Percentiles rank a stretch among this genome's conserved stretches.
Evolutionary conservation across 2,888 invertebrate species (phyloP).

Genomic region (Perithous albicinctus): DNA sequence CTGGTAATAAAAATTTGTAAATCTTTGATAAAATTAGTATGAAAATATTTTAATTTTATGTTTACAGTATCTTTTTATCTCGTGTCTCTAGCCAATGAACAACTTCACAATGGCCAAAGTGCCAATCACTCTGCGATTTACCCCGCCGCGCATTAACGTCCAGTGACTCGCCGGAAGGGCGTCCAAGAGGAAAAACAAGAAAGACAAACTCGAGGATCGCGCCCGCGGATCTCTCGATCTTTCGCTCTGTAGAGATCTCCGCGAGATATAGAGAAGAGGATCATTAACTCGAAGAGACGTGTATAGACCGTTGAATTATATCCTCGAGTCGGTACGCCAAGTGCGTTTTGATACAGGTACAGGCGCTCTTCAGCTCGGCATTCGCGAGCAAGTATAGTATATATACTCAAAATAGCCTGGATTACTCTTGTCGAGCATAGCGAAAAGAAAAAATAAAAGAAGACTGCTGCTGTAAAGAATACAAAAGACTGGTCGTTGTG

Average conservation of each 20-base stretch:
- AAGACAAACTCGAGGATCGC: slow-evolving; percentile 23
- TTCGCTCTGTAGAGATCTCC: background rate
- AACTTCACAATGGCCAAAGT: background rate
- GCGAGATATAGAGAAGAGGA: slow-evolving; percentile 42
- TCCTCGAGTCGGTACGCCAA: slow-evolving; percentile 40
- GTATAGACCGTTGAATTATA: slow-evolving; percentile 45
- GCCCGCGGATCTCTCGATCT: slow-evolving; percentile 37
- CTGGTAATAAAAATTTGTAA: background rate
- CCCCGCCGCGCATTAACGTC: slow-evolving; percentile 4
- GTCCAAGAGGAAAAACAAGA: slow-evolving; percentile 1
- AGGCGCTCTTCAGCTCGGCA: background rate
- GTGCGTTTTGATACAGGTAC: slow-evolving; percentile 54
- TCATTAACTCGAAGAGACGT: slow-evolving; percentile 61
- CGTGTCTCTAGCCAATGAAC: background rate
- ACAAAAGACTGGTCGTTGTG: slow-evolving; percentile 39
- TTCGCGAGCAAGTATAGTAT: too few species aligned
- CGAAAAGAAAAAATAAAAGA: too few species aligned
- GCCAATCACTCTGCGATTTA: slow-evolving; percentile 14
- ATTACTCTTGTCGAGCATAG: background rate
- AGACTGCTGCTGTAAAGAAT: background rate
- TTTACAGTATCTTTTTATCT: background rate
- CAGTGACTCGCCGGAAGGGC: slow-evolving; percentile 39
- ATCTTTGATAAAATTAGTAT: background rate
- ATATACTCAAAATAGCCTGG: slow-evolving; percentile 28
- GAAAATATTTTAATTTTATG: background rate